Evolutionary conservation across 2,888 invertebrate species (phyloP).

Genomic region (Gastracanthus pulcherrimus): DNA sequence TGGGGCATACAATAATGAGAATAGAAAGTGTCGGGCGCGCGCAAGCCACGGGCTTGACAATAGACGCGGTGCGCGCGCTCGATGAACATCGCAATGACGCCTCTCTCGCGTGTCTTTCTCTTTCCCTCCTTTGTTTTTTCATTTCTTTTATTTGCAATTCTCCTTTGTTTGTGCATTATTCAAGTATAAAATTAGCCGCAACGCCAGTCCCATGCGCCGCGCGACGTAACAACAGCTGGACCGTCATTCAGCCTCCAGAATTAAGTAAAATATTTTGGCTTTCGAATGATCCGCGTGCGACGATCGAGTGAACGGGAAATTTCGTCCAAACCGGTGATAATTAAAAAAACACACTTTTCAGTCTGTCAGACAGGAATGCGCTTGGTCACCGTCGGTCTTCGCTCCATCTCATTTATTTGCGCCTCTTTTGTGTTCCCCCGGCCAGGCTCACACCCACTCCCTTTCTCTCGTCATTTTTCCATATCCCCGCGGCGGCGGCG

Average conservation of each 20-base stretch:
- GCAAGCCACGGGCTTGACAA: conserved; percentile 25
- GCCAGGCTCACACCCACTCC: neutral
- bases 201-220: too few species aligned
- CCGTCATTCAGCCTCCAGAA: too few species aligned
- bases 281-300: too few species aligned
- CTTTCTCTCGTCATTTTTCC: conserved; percentile 21
- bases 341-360: too few species aligned
- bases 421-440: neutral
- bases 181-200: conserved; percentile 6
- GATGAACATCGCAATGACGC: conserved; percentile 41
- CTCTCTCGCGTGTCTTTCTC: conserved; percentile 23
- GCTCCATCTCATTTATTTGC: neutral
- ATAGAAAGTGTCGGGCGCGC: conserved; percentile 50
- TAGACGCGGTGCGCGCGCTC: conserved; percentile 26
- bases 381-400: too few species aligned
- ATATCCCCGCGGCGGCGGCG: too few species aligned
- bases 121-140: conserved; percentile 44
- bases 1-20: conserved; percentile 52
- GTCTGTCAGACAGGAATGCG: too few species aligned
- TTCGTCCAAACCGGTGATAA: too few species aligned
- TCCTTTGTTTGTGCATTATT: conserved; percentile 19
- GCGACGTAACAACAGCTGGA: neutral
- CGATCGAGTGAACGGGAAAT: too few species aligned
- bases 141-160: conserved; percentile 3
- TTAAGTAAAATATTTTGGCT: too few species aligned